A percentile compares a stretch with the other conserved stretches of the same genome.
Conservation (phyloP, 2,888 invertebrate genomes). For the Hirudinaria manillensis region DNA sequence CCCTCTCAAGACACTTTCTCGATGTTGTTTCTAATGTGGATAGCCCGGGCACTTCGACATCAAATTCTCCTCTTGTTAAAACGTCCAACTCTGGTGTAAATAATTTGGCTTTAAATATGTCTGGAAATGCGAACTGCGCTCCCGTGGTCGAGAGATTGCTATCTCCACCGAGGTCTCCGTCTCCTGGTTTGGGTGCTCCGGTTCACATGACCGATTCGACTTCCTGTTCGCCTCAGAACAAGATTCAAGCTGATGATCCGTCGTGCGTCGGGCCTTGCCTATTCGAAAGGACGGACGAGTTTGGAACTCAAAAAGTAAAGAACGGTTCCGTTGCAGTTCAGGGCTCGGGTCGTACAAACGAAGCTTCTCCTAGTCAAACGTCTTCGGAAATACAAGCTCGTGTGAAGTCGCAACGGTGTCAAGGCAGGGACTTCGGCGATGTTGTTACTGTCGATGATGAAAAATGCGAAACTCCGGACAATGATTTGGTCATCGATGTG, state of each 20-base stretch:
- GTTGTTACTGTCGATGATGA: conserved; percentile 1
- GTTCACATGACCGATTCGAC: neutral
- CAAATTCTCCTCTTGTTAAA: no score
- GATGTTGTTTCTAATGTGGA: conserved; percentile 18
- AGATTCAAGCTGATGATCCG: neutral
- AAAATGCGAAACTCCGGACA: conserved; percentile 11
- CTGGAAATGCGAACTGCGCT: neutral
- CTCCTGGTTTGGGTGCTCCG: conserved; percentile 3
- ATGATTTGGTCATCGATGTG: conserved; percentile 21
- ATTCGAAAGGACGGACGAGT: neutral
- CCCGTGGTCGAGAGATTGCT: conserved; percentile 26
- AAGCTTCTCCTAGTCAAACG: neutral
- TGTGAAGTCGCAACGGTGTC: neutral
- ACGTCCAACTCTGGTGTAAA: neutral
- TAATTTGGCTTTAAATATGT: neutral
- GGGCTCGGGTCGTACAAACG: neutral
- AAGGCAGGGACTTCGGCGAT: neutral
- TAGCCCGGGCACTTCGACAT: neutral
- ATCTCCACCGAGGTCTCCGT: conserved; percentile 30
- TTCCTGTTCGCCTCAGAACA: neutral
- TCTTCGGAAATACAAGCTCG: neutral
- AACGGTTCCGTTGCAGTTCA: neutral
- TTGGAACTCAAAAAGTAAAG: neutral
- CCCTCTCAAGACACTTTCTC: conserved; percentile 17
- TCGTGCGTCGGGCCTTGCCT: neutral